Conservation (phyloP, 2,113 vertebrate species). For the Tragelaphus buxtoni region DNA sequence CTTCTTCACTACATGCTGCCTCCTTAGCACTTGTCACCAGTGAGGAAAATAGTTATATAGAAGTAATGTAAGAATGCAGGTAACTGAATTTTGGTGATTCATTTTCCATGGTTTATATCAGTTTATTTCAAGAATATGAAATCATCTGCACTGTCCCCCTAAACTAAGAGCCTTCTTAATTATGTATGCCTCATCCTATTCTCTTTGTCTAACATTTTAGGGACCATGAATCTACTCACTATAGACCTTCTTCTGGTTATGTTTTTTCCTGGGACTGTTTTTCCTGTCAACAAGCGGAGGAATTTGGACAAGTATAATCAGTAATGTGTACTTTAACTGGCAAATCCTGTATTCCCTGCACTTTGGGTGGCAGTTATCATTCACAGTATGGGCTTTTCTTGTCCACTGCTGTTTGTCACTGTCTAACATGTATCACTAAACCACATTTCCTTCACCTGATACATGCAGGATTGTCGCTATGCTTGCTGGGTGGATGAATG, state of each 20-base stretch:
- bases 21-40: background rate
- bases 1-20: background rate
- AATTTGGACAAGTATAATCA: background rate
- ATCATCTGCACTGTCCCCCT: background rate
- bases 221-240: background rate
- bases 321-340: background rate
- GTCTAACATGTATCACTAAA: background rate
- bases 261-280: background rate
- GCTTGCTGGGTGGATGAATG: background rate
- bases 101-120: background rate
- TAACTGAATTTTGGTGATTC: background rate
- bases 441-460: background rate
- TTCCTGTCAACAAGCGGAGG: background rate
- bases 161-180: background rate
- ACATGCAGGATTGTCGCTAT: background rate
- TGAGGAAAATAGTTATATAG: background rate
- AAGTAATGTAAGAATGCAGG: background rate
- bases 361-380: background rate
- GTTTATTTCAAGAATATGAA: background rate
- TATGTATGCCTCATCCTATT: background rate
- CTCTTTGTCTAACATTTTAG: background rate
- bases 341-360: background rate
- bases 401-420: background rate
- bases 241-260: background rate
- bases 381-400: background rate